phyloP scores from a whole-genome alignment of 2,888 invertebrate genomes.

The Drosophila buzzatii region DNA sequence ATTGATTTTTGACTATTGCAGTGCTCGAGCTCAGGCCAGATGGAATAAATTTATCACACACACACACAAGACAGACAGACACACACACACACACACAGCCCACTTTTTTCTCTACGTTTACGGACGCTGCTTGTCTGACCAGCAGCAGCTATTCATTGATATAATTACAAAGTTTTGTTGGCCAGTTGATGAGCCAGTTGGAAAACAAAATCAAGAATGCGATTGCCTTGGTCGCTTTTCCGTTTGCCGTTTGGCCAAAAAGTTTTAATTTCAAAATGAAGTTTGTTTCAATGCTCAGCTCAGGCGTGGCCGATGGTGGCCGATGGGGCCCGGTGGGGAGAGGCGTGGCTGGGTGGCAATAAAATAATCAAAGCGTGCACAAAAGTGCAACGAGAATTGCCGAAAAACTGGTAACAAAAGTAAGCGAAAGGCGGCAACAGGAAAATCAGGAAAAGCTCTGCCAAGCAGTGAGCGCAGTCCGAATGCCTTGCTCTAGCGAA shows the following conservation, averaged over 20 bases:
- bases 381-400: constrained; percentile 75
- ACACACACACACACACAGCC: background rate
- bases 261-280: constrained; percentile 77
- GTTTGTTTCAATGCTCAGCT: constrained; percentile 56
- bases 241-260: constrained; percentile 43
- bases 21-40: constrained; percentile 1
- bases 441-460: background rate
- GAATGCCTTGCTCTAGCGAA: constrained; percentile 7
- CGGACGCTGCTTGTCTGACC: constrained; percentile 10
- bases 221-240: constrained; percentile 53
- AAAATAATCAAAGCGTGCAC: constrained; percentile 77
- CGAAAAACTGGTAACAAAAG: constrained; percentile 71
- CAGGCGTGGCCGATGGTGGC: constrained; percentile 4
- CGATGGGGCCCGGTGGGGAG: background rate
- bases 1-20: constrained; percentile 67
- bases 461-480: background rate
- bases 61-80: background rate
- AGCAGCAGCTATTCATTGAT: constrained; percentile 63
- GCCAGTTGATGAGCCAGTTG: constrained; percentile 76
- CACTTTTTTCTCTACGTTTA: background rate
- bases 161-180: constrained; percentile 77
- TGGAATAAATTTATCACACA: constrained; percentile 15
- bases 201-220: constrained; percentile 78
- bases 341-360: constrained; percentile 47
- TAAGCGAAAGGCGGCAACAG: constrained; percentile 49